A percentile compares a stretch with the other conserved stretches of the same genome.
Conservation (phyloP, 2,797 vertebrate species). For the Bryconaethiops microstoma region DNA sequence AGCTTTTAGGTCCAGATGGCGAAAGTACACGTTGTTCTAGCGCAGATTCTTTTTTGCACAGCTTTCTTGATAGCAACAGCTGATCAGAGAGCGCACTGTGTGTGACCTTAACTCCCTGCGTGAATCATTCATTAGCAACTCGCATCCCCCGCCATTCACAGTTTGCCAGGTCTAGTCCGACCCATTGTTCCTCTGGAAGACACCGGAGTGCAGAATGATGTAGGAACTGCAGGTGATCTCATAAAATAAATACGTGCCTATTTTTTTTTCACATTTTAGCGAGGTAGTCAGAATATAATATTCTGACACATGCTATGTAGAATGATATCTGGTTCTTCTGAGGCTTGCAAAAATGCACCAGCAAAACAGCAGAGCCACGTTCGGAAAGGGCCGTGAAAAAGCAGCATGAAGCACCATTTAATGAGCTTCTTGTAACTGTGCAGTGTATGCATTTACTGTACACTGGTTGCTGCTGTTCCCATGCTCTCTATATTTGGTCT, state of each 20-base stretch:
- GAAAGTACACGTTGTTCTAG: slow-evolving; percentile 52
- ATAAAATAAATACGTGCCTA: not conserved
- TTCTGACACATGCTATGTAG: too few species aligned
- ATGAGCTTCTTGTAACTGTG: too few species aligned
- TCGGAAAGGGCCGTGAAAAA: too few species aligned
- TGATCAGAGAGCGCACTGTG: slow-evolving; percentile 69
- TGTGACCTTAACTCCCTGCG: slow-evolving; percentile 60
- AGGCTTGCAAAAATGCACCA: too few species aligned
- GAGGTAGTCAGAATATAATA: too few species aligned
- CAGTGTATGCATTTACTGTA: too few species aligned
- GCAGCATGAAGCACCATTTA: too few species aligned
- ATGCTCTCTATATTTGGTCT: too few species aligned
- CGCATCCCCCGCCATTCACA: slow-evolving; percentile 66
- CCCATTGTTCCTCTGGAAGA: slow-evolving; percentile 19
- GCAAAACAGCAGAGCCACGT: too few species aligned
- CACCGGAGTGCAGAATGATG: slow-evolving; percentile 16
- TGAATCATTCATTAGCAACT: slow-evolving; percentile 72
- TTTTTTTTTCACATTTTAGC: not conserved
- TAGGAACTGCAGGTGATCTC: not conserved
- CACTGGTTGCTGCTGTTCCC: too few species aligned
- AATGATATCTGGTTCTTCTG: too few species aligned
- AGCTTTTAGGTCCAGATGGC: slow-evolving; percentile 73
- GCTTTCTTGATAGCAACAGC: slow-evolving; percentile 52
- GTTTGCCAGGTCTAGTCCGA: slow-evolving; percentile 56
- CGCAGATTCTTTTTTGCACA: slow-evolving; percentile 50